Base-by-base conservation (phyloP, 1,140 invertebrate genomes). In the Ceratosolen solmsi region DNA sequence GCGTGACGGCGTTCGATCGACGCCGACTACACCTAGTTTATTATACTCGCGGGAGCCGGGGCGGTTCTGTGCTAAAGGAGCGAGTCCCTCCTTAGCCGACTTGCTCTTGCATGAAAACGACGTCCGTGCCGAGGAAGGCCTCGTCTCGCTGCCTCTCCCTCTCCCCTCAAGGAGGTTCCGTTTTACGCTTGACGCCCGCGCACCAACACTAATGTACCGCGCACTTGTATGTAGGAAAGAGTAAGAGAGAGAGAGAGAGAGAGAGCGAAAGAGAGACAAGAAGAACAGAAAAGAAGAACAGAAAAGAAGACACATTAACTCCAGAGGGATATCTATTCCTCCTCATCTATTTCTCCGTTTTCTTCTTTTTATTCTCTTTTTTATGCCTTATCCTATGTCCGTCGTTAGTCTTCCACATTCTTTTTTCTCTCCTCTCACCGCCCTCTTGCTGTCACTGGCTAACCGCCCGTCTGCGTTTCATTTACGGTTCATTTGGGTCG, bases 41-140 rank as follows among this genome's bases (percentile, higher is more conserved):
- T 80, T 80, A 80, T 38, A n/a, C 63, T 63, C 58, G 78, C 27
- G 54, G 68, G 38, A 56, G 33, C 8, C 65, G 8, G 33, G 38
- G 38, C 65, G 65, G 65, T 70, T 70, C 36, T 70, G 33, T 1
- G 65, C 65, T 15, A 41, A 72, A 60, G 41, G 54, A 46, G 22
- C 49, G 20, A 46, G 74, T 15, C 22, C 22, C 80, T 82, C 74
- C 65, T 82, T 82, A 77, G 27, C 51, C 65, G 27, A 33, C 8
- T 75, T 70, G 36, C 54, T 79, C 63, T 82, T 78, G 75, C 81
- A 60, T 82, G 81, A 82, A 82, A 82, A 82, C 81, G 81, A 82
- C 76, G 81, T 78, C 74, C 81, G 81, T 65, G n/a, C 27, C 27
- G 38, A 38, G 65, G 36, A 63, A 63, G 36, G 65, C 41, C 65